phyloP scores from a whole-genome alignment of 2,888 invertebrate species.

The Synergus gifuensis region DNA sequence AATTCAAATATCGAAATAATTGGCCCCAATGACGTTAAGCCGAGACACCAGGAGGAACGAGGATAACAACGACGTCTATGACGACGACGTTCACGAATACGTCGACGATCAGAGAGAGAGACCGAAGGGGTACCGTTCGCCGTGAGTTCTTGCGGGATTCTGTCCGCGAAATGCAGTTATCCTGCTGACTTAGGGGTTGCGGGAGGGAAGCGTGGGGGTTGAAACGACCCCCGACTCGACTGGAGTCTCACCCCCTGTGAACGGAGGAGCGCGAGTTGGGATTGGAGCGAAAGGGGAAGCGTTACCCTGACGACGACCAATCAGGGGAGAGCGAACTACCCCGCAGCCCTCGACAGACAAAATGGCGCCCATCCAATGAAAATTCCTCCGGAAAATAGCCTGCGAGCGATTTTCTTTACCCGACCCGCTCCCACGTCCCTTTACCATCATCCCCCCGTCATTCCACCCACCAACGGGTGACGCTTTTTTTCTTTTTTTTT shows the following conservation, averaged over 20 bases:
- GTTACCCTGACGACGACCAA: slow-evolving; percentile 77
- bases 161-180: slow-evolving; percentile 77
- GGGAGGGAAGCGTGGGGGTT: slow-evolving; percentile 48
- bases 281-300: slow-evolving; percentile 76
- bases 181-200: slow-evolving; percentile 71
- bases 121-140: slow-evolving; percentile 71
- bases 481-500: slow-evolving; percentile 54
- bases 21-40: slow-evolving; percentile 61
- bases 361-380: slow-evolving; percentile 75
- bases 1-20: slow-evolving; percentile 71
- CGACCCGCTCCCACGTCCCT: slow-evolving; percentile 44
- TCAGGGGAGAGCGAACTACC: slow-evolving; percentile 63
- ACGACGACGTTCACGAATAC: slow-evolving; percentile 52
- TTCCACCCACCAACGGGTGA: slow-evolving; percentile 47
- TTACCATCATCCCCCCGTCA: slow-evolving; percentile 43
- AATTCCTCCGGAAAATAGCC: slow-evolving; percentile 76
- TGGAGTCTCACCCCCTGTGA: slow-evolving; percentile 48
- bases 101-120: slow-evolving; percentile 44
- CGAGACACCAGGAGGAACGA: slow-evolving; percentile 51
- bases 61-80: slow-evolving; percentile 46
- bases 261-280: slow-evolving; percentile 43
- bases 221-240: slow-evolving; percentile 49
- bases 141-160: slow-evolving; percentile 77
- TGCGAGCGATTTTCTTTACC: slow-evolving; percentile 73
- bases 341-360: slow-evolving; percentile 63